A percentile compares a stretch with the other conserved stretches of the same genome.
Conservation (phyloP, 2,797 vertebrate genomes). For the Crossoptilon crossoptilon region DNA sequence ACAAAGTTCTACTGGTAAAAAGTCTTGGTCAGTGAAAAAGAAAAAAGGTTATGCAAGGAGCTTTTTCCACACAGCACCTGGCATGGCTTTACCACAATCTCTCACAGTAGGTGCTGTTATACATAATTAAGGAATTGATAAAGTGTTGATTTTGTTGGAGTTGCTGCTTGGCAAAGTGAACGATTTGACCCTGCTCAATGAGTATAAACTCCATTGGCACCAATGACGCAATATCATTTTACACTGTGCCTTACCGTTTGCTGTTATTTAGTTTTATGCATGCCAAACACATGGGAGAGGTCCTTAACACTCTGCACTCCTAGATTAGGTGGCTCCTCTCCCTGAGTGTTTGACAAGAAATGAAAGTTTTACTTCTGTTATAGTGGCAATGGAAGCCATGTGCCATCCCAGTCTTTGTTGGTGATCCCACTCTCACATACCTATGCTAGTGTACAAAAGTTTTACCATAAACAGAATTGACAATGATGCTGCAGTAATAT, state of each 20-base stretch:
- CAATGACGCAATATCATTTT: not conserved
- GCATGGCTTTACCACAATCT: not conserved
- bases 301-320: not conserved
- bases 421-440: not conserved
- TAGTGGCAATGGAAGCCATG: not conserved
- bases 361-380: not conserved
- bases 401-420: not conserved
- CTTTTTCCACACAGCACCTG: not conserved
- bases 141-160: not conserved
- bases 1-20: not conserved
- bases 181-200: not conserved
- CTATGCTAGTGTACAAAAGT: not conserved
- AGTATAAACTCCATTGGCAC: not conserved
- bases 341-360: not conserved
- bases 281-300: not conserved
- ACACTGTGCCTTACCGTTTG: not conserved
- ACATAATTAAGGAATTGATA: not conserved
- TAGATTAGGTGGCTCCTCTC: not conserved
- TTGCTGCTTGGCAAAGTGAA: not conserved
- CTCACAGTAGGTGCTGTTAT: not conserved
- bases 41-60: not conserved
- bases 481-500: not conserved
- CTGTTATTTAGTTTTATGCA: not conserved
- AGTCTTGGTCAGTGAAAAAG: not conserved
- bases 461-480: not conserved